Evolutionary conservation across 2,797 vertebrate species (phyloP).

Genomic region (Pangasius krempfi): DNA sequence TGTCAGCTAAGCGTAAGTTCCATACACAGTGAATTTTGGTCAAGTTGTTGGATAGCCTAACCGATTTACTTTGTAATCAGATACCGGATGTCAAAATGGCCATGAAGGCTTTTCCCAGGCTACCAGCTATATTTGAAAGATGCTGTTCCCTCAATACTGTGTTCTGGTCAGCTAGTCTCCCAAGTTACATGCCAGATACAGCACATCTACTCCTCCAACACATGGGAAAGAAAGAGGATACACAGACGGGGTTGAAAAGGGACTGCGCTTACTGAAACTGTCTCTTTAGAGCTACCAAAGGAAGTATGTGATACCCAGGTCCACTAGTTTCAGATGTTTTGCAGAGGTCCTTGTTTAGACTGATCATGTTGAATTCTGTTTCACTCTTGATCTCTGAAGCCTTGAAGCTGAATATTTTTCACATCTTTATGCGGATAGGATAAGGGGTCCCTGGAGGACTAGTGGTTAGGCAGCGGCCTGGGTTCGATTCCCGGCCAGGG

Average conservation of each 20-base stretch:
- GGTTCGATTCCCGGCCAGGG: too few relatives aligned
- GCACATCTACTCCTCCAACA: neutral
- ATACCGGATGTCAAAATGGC: neutral
- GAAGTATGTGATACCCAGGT: neutral
- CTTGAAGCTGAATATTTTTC: neutral
- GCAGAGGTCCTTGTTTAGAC: neutral
- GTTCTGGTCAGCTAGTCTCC: neutral
- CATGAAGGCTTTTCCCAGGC: neutral
- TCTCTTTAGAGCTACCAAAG: neutral
- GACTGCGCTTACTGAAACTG: neutral
- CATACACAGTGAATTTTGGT: neutral
- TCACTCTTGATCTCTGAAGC: neutral
- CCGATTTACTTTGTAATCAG: neutral
- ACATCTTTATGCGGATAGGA: too few relatives aligned
- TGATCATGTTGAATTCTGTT: neutral
- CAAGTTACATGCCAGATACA: neutral
- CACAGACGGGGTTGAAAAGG: neutral
- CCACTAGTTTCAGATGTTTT: neutral
- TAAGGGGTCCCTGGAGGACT: neutral
- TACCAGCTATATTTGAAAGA: neutral
- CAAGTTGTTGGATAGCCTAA: neutral
- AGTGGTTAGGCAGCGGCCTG: too few relatives aligned
- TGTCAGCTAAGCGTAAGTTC: neutral
- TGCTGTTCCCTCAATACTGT: neutral
- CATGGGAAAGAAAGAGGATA: neutral